A percentile compares a stretch with the other conserved stretches of the same genome.
phyloP scores from a whole-genome alignment of 37 sponge, comb jelly and placozoan species.

The Beroe forskalii region DNA sequence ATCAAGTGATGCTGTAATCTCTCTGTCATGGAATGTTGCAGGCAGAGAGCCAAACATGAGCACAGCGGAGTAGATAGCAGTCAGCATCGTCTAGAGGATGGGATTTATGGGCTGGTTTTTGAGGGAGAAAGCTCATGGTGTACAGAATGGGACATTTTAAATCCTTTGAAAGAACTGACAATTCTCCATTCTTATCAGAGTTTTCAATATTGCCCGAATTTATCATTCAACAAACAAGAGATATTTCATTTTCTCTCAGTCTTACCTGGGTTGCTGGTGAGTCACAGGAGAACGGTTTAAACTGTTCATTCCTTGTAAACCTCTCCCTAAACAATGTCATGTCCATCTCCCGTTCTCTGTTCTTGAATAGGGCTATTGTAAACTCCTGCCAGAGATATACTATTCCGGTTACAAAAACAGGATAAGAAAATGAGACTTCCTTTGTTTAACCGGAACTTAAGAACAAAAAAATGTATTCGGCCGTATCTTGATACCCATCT shows the following conservation, averaged over 20 bases:
- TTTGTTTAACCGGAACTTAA: no score
- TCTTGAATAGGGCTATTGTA: conserved; percentile 19
- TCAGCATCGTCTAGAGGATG: conserved; percentile 24
- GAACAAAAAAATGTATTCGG: no score
- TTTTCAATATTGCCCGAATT: no score
- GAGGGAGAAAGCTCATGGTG: no score
- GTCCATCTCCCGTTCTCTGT: background rate
- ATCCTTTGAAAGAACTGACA: no score
- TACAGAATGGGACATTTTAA: no score
- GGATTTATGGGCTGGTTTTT: no score
- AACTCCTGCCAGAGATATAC: background rate
- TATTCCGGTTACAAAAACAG: background rate
- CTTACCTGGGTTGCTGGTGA: background rate
- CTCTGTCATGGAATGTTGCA: background rate
- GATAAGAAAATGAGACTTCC: no score
- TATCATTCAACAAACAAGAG: no score
- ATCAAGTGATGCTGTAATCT: background rate
- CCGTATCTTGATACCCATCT: no score
- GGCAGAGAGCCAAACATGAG: conserved; percentile 10
- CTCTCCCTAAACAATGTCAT: background rate
- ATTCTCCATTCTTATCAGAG: no score
- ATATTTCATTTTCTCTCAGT: no score
- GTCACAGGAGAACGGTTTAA: background rate
- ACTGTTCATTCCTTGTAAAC: background rate
- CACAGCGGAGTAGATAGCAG: conserved; percentile 4